A percentile compares a stretch with the other conserved stretches of the same genome.
phyloP scores from a whole-genome alignment of 92 coral and sea anemone species.

The Porites evermanni region DNA sequence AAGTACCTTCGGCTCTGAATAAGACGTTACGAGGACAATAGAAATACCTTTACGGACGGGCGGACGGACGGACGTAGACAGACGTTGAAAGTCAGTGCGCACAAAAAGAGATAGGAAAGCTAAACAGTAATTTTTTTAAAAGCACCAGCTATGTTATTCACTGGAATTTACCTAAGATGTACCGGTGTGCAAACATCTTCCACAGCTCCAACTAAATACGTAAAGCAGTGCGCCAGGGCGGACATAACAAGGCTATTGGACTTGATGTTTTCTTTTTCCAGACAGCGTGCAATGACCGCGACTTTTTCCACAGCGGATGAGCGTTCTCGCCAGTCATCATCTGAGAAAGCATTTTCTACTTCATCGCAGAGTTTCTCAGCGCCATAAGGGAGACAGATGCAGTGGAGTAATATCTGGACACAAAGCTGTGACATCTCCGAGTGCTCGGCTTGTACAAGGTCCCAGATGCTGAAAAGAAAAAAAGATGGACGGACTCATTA shows the following conservation, averaged over 20 bases:
- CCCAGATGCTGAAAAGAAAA: slow-evolving; percentile 78
- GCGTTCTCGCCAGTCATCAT: slow-evolving; percentile 94
- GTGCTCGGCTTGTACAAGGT: slow-evolving; percentile 89
- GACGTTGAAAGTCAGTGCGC: too few relatives aligned
- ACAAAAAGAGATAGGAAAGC: neutral
- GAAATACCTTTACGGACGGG: too few relatives aligned
- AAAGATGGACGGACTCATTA: neutral
- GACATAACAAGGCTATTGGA: slow-evolving; percentile 93
- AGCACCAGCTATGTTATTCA: neutral
- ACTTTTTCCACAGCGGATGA: slow-evolving; percentile 93
- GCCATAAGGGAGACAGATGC: slow-evolving; percentile 94
- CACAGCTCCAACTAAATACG: slow-evolving; percentile 96
- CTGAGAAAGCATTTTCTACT: slow-evolving; percentile 88
- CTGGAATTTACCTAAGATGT: slow-evolving; percentile 54
- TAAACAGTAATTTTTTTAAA: neutral
- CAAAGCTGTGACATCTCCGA: slow-evolving; percentile 90
- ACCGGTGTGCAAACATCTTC: slow-evolving; percentile 98
- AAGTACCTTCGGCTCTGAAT: too few relatives aligned
- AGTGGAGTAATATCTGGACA: slow-evolving; percentile 88
- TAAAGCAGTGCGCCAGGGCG: slow-evolving; percentile 92
- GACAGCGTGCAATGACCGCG: slow-evolving; percentile 88
- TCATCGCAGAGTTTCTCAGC: slow-evolving; percentile 95
- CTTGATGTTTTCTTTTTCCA: slow-evolving; percentile 85
- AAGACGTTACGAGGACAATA: too few relatives aligned
- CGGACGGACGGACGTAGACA: too few relatives aligned